These are phyloP conservation scores for Masnerella sp. DNA, from an alignment of 2,888 invertebrate genomes.

Conservation along the genomic window DNA sequence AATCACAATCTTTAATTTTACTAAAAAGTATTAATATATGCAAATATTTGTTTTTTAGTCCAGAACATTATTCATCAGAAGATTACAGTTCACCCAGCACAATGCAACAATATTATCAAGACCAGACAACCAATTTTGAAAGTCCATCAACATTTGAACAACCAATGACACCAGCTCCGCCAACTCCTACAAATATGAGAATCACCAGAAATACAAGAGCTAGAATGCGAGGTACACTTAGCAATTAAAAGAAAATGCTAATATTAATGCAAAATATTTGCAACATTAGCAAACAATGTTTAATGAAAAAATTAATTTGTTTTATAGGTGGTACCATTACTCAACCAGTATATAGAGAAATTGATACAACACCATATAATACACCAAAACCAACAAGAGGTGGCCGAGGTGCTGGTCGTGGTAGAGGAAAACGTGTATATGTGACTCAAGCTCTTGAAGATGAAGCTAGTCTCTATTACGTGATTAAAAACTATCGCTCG, in stretches of 20 bases:
- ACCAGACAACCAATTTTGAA: slow-evolving; percentile 69
- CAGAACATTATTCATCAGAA: slow-evolving; percentile 74
- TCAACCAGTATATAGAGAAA: slow-evolving; percentile 75
- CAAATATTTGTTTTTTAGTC: slow-evolving; percentile 60
- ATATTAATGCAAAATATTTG: not conserved
- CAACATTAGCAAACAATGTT: no score
- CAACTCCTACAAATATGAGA: slow-evolving; percentile 74
- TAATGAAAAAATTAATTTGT: not conserved
- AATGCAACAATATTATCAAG: slow-evolving; percentile 72
- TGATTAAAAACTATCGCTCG: slow-evolving; percentile 89
- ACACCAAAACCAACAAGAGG: slow-evolving; percentile 61
- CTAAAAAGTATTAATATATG: no score
- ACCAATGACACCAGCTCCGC: slow-evolving; percentile 74
- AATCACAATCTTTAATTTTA: no score
- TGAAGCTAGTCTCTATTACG: slow-evolving; percentile 90
- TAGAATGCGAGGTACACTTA: slow-evolving; percentile 72
- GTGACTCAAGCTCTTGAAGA: slow-evolving; percentile 80
- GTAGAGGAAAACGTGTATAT: slow-evolving; percentile 73
- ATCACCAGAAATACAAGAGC: slow-evolving; percentile 77
- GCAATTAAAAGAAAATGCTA: no score
- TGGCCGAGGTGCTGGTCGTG: slow-evolving; percentile 77
- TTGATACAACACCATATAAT: slow-evolving; percentile 66
- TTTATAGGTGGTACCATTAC: slow-evolving; percentile 69
- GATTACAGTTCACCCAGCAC: slow-evolving; percentile 73
- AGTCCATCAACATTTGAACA: slow-evolving; percentile 73